Percentiles rank a stretch among this genome's conserved stretches.
Evolutionary conservation across 2,113 vertebrate species (phyloP).

Genomic region (Todiramphus saurophagus): DNA sequence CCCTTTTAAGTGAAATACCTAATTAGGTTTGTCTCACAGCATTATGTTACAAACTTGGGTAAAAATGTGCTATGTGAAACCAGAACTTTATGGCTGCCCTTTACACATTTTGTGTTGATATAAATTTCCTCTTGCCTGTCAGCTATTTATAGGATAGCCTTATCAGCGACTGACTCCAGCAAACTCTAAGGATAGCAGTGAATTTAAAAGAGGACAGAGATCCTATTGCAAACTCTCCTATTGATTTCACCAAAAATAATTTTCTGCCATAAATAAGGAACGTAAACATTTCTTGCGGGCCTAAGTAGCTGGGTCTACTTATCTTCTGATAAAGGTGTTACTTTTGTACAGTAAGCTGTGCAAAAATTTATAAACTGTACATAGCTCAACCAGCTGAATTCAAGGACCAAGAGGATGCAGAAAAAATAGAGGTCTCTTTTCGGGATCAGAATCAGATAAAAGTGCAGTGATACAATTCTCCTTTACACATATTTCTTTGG

Average conservation of each 20-base stretch:
- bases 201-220: neutral
- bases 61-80: neutral
- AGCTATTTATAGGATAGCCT: neutral
- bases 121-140: neutral
- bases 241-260: neutral
- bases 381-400: neutral
- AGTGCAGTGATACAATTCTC: neutral
- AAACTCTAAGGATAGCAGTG: neutral
- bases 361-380: neutral
- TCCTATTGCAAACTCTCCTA: neutral
- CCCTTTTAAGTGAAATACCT: neutral
- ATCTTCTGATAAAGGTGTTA: neutral
- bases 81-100: neutral
- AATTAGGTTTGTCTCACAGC: neutral
- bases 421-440: neutral
- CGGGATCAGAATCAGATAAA: neutral
- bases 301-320: neutral
- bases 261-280: constrained; percentile 9
- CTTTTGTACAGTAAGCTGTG: neutral
- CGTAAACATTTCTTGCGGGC: neutral
- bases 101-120: neutral
- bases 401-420: neutral
- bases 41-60: neutral
- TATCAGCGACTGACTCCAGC: neutral
- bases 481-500: neutral